Evolutionary conservation across 2,888 invertebrate genomes (phyloP).

Genomic region (Achlya flavicornis): DNA sequence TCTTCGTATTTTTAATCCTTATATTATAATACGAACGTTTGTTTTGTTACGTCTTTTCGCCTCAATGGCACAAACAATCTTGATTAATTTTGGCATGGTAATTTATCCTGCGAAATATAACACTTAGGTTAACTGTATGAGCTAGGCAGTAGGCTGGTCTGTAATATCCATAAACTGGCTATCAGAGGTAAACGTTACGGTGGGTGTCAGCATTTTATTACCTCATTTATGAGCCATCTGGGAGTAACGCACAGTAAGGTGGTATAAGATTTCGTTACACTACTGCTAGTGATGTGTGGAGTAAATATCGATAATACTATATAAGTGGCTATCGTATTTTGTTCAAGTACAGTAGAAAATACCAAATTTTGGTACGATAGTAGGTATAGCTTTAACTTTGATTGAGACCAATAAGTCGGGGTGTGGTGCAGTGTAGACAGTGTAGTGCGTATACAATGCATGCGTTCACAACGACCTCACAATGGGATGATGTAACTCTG

Average conservation of each 20-base stretch:
- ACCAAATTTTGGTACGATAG: too few species aligned
- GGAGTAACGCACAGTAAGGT: constrained; percentile 43
- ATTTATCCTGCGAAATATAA: too few species aligned
- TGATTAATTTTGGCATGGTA: too few species aligned
- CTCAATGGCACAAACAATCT: too few species aligned
- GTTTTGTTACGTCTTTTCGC: too few species aligned
- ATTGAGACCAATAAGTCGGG: background rate
- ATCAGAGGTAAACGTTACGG: constrained; percentile 44
- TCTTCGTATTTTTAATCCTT: too few species aligned
- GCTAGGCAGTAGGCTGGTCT: constrained; percentile 26
- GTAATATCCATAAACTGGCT: constrained; percentile 40
- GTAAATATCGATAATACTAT: background rate
- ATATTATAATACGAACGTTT: too few species aligned
- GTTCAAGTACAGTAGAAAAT: background rate
- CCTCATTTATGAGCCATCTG: constrained; percentile 57
- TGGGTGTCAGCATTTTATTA: constrained; percentile 62
- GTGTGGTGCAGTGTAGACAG: background rate
- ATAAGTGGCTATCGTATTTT: background rate
- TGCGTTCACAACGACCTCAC: constrained; percentile 32
- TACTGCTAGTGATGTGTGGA: background rate
- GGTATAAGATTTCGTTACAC: constrained; percentile 50
- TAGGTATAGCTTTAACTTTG: background rate
- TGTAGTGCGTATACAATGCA: background rate
- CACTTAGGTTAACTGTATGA: too few species aligned
- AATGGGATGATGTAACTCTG: constrained; percentile 37